Conservation (phyloP, 1,140 invertebrate species). For the Linepithema humile region DNA sequence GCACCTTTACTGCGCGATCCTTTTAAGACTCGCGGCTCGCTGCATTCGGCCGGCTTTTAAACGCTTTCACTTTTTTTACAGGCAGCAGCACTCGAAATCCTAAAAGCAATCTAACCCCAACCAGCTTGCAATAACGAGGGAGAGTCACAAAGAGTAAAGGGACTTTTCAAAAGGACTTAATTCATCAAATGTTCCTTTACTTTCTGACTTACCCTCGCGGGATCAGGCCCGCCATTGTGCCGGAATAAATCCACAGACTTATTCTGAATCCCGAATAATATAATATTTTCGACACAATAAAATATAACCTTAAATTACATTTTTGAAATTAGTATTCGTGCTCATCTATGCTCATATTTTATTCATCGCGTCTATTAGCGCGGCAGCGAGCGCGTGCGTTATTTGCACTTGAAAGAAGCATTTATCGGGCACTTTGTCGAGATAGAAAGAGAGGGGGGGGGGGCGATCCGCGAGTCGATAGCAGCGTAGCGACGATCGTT, state of each 20-base stretch:
- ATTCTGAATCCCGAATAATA: too few species aligned
- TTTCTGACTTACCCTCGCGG: too few species aligned
- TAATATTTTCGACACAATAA: too few species aligned
- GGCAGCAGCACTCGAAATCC: too few species aligned
- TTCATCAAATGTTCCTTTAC: too few species aligned
- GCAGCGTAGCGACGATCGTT: constrained; percentile 7
- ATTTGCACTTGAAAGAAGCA: neutral
- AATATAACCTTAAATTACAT: neutral
- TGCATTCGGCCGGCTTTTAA: neutral
- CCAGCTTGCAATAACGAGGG: too few species aligned
- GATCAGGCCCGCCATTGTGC: too few species aligned
- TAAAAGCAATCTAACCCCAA: too few species aligned
- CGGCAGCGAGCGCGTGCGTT: neutral
- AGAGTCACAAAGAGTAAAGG: too few species aligned
- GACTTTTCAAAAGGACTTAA: too few species aligned
- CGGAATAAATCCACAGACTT: too few species aligned
- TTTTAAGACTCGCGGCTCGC: neutral
- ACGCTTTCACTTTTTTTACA: too few species aligned
- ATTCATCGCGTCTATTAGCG: neutral
- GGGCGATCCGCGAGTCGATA: constrained; percentile 30
- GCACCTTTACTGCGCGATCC: neutral
- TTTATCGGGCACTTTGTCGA: neutral
- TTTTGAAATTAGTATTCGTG: neutral
- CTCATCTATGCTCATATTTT: neutral
- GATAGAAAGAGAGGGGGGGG: neutral